These are phyloP conservation scores for Eptatretus atami DNA, from an alignment of 2,797 vertebrate species.

Conservation along the genomic window DNA sequence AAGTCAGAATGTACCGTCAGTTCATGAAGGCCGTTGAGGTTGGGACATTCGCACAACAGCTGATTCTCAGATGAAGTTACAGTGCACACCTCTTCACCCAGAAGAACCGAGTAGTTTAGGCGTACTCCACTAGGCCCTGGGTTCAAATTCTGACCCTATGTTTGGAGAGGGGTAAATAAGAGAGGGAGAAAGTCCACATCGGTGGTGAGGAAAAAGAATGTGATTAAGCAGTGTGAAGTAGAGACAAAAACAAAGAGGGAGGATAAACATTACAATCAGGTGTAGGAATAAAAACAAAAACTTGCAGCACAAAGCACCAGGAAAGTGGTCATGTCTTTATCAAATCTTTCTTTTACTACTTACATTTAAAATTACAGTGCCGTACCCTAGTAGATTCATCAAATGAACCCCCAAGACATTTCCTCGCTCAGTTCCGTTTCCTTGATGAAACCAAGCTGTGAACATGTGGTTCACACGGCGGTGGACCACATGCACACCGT, in stretches of 20 bases:
- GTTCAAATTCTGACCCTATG: slow-evolving; percentile 63
- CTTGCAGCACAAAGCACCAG: not conserved
- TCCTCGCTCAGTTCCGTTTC: too few relatives aligned
- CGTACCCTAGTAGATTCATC: not conserved
- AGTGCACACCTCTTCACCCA: slow-evolving; percentile 59
- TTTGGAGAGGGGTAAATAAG: not conserved
- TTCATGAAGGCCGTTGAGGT: slow-evolving; percentile 68
- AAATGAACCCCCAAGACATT: slow-evolving; percentile 5
- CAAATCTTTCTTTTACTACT: too few relatives aligned
- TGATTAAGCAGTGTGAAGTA: not conserved
- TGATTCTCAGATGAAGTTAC: slow-evolving; percentile 76
- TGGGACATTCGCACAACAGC: slow-evolving; percentile 74
- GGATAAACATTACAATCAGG: too few relatives aligned
- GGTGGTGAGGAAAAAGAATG: too few relatives aligned
- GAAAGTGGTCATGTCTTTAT: not conserved
- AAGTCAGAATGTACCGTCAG: slow-evolving; percentile 50
- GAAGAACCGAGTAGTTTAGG: slow-evolving; percentile 68
- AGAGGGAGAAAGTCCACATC: too few relatives aligned
- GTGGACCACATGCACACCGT: too few relatives aligned
- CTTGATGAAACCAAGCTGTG: too few relatives aligned
- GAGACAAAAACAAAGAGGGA: too few relatives aligned
- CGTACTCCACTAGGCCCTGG: slow-evolving; percentile 54
- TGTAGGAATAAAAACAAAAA: too few relatives aligned
- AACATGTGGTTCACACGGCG: too few relatives aligned
- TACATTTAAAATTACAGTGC: not conserved